phyloP scores from a whole-genome alignment of 2,797 vertebrate species.

The Poeciliopsis turneri region DNA sequence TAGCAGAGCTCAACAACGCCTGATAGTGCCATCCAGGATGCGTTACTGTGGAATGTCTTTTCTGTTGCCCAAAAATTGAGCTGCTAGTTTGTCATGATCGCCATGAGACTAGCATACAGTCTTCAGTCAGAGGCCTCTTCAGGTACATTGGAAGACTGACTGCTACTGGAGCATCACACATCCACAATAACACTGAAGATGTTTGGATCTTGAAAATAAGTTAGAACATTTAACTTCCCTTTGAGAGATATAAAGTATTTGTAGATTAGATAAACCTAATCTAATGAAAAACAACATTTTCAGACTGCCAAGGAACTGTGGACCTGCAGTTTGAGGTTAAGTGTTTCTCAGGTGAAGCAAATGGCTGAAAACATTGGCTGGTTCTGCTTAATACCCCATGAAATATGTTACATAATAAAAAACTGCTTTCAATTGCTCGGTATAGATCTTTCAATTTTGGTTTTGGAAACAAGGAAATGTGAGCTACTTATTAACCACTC shows the following conservation, averaged over 20 bases:
- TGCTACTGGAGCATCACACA: neutral
- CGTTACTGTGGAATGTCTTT: neutral
- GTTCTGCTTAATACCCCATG: neutral
- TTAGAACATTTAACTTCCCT: neutral
- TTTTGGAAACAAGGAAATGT: slow-evolving; percentile 35
- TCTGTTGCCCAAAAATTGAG: neutral
- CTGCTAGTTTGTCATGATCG: neutral
- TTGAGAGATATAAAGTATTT: neutral
- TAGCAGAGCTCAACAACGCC: neutral
- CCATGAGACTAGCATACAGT: neutral
- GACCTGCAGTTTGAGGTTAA: neutral
- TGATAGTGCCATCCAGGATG: neutral
- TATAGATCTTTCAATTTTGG: slow-evolving; percentile 7
- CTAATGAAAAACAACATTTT: neutral
- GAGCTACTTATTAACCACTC: slow-evolving; percentile 68
- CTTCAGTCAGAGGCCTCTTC: neutral
- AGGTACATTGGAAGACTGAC: neutral
- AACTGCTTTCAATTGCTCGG: neutral
- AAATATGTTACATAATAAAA: neutral
- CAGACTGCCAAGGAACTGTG: neutral
- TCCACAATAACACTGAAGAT: neutral
- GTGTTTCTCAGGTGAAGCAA: neutral
- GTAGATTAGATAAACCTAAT: neutral
- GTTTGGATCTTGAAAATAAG: neutral
- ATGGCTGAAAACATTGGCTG: neutral